Conservation (phyloP, 2,888 invertebrate genomes). For the Uloborus plumipes region DNA sequence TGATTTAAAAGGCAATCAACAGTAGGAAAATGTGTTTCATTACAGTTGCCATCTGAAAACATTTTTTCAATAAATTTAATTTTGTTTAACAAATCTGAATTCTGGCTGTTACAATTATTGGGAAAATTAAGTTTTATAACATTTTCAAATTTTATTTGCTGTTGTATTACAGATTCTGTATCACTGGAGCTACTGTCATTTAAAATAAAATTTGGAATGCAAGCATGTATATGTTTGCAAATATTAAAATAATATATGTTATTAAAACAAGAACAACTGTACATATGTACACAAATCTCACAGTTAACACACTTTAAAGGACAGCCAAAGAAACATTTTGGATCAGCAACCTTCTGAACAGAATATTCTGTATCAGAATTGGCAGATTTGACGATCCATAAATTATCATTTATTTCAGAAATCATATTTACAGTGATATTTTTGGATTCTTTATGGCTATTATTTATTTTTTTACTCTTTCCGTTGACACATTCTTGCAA, state of each 20-base stretch:
- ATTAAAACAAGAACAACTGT: conserved; percentile 15
- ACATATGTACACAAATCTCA: conserved; percentile 15
- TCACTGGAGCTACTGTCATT: too few species aligned
- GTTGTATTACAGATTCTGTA: too few species aligned
- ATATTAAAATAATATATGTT: conserved; percentile 21
- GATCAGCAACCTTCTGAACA: not conserved
- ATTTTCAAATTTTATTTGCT: too few species aligned
- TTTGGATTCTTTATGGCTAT: not conserved
- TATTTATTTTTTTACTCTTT: not conserved
- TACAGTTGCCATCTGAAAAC: too few species aligned
- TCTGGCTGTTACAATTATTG: too few species aligned
- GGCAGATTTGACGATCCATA: not conserved
- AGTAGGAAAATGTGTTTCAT: too few species aligned
- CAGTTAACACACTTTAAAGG: not conserved
- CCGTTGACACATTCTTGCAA: not conserved
- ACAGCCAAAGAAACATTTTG: not conserved
- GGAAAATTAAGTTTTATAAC: too few species aligned
- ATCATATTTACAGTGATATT: not conserved
- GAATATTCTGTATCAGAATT: not conserved
- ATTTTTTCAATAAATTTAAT: too few species aligned
- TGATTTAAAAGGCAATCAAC: too few species aligned
- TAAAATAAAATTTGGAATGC: too few species aligned
- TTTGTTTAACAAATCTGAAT: too few species aligned
- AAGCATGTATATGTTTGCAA: conserved; percentile 22
- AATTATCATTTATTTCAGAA: not conserved